Evolutionary conservation across 1,140 invertebrate species (phyloP).

Genomic region (Pseudomyrmex flavicornis): DNA sequence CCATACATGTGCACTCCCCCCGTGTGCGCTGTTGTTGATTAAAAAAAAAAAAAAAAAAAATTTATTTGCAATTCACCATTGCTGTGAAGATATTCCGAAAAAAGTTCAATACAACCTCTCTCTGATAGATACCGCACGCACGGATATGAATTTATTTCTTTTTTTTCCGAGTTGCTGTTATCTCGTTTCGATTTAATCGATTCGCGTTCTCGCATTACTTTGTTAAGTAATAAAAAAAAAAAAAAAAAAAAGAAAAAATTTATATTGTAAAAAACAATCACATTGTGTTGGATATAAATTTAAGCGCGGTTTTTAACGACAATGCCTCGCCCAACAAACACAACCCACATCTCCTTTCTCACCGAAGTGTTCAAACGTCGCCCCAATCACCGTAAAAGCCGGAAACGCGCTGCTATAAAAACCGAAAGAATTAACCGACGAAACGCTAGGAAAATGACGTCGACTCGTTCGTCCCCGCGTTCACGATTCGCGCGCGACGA

Average conservation of each 20-base stretch:
- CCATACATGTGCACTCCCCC: conserved; percentile 23
- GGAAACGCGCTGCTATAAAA: neutral
- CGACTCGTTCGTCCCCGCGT: neutral
- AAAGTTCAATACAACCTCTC: conserved; percentile 37
- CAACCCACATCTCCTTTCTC: neutral
- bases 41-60: conserved; percentile 21
- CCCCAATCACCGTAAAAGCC: conserved; percentile 38
- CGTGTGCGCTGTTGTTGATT: conserved; percentile 14
- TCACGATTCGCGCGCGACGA: conserved; percentile 21
- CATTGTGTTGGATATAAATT: neutral
- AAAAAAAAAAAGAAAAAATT: neutral
- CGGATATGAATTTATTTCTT: conserved; percentile 48
- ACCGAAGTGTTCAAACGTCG: conserved; percentile 1
- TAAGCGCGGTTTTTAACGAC: neutral
- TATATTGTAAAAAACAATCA: neutral
- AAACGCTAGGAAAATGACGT: conserved; percentile 15
- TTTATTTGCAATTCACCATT: conserved; percentile 42
- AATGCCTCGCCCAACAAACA: conserved; percentile 9
- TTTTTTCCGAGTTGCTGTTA: conserved; percentile 39
- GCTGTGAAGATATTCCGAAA: conserved; percentile 47
- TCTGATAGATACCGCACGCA: conserved; percentile 35
- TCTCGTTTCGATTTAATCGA: conserved; percentile 54
- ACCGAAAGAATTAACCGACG: conserved; percentile 37
- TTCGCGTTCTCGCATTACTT: conserved; percentile 37
- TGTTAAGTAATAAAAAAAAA: conserved; percentile 12